Base-by-base conservation (phyloP, 2,797 vertebrate species). In the Ispidina picta region DNA sequence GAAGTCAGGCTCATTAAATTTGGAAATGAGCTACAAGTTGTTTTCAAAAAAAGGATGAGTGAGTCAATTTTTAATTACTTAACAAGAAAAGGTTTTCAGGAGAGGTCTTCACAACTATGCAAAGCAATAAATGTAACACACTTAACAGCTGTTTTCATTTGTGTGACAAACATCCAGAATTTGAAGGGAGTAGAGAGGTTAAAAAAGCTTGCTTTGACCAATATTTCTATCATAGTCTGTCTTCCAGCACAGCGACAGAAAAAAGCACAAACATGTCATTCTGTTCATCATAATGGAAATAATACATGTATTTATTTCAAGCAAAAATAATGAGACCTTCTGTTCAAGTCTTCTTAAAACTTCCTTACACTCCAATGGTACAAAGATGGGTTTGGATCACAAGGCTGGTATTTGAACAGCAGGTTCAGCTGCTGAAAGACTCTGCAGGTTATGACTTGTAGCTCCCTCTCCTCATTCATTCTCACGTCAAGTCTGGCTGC, bases 51-150 rank as follows among this genome's bases (percentile, higher is more conserved):
- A 28, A 60, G n/a, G 66, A 74, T 11, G n/a, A 63, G 48, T 44
- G 16, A 78, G 77, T 87, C 9, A 78, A 70, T 89, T 93, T 95
- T 95, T 92, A 89, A 83, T 92, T 95, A 88, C 85, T 66, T 66
- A 44, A 29, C 49, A 70, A 86, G 73, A 21, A 90, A 22, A 49
- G 5, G 15, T 73, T 90, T 86, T 89, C 84, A 65, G 62, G 5
- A 64, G 69, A 85, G 17, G 31, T 62, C 17, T 2, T 83, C 68
- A 35, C n/a, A 80, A 15, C 55, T 62, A 9, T 18, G 46, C 35
- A 65, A 65, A 83, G 37, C n/a, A 82, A 17, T 66, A 83, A 87
- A 80, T 44, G 10, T 4, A 65, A 71, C 8, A 52, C 26, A 59
- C 77, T 77, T 89, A 76, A 76, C 23, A 81, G 28, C 22, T 63